Base-by-base conservation (phyloP, 2,888 invertebrate species). In the Barypeithes pellucidus region DNA sequence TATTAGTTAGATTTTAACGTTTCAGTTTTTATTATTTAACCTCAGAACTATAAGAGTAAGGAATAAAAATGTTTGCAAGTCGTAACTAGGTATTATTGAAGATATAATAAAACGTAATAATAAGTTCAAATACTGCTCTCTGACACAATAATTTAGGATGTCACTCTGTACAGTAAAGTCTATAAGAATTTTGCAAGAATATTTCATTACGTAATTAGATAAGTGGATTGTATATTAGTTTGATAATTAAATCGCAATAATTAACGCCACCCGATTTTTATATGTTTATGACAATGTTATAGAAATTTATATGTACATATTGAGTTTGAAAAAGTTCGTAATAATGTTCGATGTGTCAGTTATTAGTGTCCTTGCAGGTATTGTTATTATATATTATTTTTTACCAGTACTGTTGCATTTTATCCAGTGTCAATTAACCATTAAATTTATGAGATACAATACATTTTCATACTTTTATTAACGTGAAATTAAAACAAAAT, bases 131-230 rank as follows among this genome's bases (percentile, higher is more conserved):
- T 29, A 1, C 29, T 8, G 29, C 29, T 2, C 9, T 29, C 9
- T 29, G 9, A 4, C 24, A 3, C 29, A 29, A 29, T 9, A 29
- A 29, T 29, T 29, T 29, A 29, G 29, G 29, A 29, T 39, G 8
- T n/a, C 43, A 43, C 43, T 16, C 43, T 43, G 43, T 43, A 43
- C 16, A 16, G 12, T 43, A 43, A 16, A 43, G 16, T 43, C 2
- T 16, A 8, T 16, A 39, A 39, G n/a, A 24, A 52, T 18, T 52
- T 54, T 1, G 9, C n/a, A 54, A 33, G 4, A 54, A 54, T 54
- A 12, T 54, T 22, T 29, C 5, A 16, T 54, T 33, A 54, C 33
- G 54, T 16, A 22, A 33, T 54, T 14, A 54, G 54, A 33, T 33
- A 33, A 54, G 22, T 43, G 16, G 14, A 16, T 43, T n/a, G 16